Evolutionary conservation across 2,888 invertebrate species (phyloP).

Genomic region (Leucania comma): DNA sequence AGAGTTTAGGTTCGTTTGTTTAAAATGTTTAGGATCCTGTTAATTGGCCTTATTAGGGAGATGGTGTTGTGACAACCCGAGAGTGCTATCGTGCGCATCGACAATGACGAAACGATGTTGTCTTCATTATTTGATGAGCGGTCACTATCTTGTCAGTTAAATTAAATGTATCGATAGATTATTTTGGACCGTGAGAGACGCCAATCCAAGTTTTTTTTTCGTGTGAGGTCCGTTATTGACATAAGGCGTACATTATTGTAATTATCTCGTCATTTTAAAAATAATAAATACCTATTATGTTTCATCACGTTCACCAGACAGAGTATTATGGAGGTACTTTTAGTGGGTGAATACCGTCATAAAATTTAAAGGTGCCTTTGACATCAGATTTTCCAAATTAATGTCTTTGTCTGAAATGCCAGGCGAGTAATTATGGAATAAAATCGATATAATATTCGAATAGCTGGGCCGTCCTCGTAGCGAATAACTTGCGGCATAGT

Average conservation of each 20-base stretch:
- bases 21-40: conserved; percentile 79
- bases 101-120: conserved; percentile 91
- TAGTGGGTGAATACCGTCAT: conserved; percentile 63
- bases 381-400: conserved; percentile 65
- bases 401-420: conserved; percentile 63
- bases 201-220: conserved; percentile 84
- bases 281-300: conserved; percentile 67
- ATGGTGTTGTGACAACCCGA: conserved; percentile 90
- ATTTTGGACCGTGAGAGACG: conserved; percentile 88
- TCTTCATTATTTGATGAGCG: conserved; percentile 91
- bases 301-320: conserved; percentile 59
- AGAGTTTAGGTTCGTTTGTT: conserved; percentile 80
- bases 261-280: conserved; percentile 77
- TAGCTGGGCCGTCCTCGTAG: conserved; percentile 67
- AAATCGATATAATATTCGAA: conserved; percentile 65
- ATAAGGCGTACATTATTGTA: conserved; percentile 78
- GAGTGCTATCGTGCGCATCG: conserved; percentile 90
- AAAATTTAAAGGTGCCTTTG: conserved; percentile 65
- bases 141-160: conserved; percentile 90
- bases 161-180: conserved; percentile 91
- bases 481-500: conserved; percentile 75
- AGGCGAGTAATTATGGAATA: conserved; percentile 58
- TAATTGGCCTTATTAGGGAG: conserved; percentile 91
- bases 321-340: conserved; percentile 60
- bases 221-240: conserved; percentile 85